Evolutionary conservation across 2,888 invertebrate genomes (phyloP).

Genomic region (Pantelozetes paolii): DNA sequence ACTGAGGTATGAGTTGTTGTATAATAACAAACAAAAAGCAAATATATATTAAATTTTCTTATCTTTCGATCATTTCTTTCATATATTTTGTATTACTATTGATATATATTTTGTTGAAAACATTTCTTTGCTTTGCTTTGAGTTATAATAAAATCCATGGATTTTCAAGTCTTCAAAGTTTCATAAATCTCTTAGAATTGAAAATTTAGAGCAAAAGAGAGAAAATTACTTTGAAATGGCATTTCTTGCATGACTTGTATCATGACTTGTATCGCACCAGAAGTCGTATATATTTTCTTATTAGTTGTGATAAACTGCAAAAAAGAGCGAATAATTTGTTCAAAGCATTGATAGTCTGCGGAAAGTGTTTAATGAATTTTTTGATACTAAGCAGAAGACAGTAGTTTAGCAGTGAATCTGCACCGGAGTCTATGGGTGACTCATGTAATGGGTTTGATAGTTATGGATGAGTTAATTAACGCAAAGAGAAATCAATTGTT

Average conservation of each 20-base stretch:
- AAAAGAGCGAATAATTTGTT: no score
- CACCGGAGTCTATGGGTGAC: not conserved
- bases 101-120: not conserved
- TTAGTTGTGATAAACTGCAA: no score
- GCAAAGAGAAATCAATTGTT: slow-evolving; percentile 19
- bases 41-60: slow-evolving; percentile 9
- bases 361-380: no score
- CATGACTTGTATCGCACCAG: no score
- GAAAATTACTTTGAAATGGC: not conserved
- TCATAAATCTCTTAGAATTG: slow-evolving; percentile 14
- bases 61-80: not conserved
- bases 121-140: not conserved
- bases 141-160: slow-evolving; percentile 3
- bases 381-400: no score
- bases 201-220: slow-evolving; percentile 12
- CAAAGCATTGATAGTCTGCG: no score
- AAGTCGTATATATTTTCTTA: not conserved
- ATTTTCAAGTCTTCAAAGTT: slow-evolving; percentile 14
- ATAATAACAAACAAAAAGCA: not conserved
- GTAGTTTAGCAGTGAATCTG: not conserved
- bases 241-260: not conserved
- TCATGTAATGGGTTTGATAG: slow-evolving; percentile 1
- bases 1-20: slow-evolving; percentile 16
- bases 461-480: slow-evolving; percentile 33
- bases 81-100: not conserved